Evolutionary conservation across 2,888 invertebrate genomes (phyloP).

Genomic region (Acanthosepion esculentum): DNA sequence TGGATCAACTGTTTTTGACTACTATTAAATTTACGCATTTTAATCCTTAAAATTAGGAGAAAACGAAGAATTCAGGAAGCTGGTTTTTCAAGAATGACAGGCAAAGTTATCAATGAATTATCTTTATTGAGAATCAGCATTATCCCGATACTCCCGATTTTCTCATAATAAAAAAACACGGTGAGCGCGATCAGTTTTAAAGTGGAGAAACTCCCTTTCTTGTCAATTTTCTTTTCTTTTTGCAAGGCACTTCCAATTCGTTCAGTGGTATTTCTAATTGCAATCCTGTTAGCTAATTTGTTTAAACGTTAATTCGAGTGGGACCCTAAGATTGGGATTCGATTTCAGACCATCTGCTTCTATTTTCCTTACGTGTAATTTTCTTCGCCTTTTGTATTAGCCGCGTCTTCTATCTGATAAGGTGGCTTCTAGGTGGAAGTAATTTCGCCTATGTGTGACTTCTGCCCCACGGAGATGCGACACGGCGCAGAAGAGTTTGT

Average conservation of each 20-base stretch:
- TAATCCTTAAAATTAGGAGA: background rate
- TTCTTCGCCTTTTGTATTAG: conserved; percentile 47
- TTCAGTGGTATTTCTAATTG: conserved; percentile 45
- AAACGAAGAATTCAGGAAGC: background rate
- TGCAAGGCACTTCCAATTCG: background rate
- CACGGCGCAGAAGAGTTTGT: background rate
- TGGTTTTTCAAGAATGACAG: background rate
- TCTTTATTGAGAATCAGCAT: background rate
- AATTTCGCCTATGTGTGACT: conserved; percentile 44
- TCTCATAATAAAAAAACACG: background rate
- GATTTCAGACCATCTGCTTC: conserved; percentile 45
- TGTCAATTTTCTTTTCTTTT: background rate
- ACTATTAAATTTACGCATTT: background rate
- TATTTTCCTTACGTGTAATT: conserved; percentile 44
- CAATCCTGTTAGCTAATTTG: conserved; percentile 47
- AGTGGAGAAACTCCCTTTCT: background rate
- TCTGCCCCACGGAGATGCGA: conserved; percentile 44
- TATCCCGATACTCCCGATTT: background rate
- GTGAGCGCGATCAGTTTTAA: background rate
- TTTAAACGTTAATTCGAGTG: conserved; percentile 37
- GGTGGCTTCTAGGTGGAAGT: conserved; percentile 41
- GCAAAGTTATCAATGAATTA: background rate
- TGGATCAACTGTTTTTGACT: background rate
- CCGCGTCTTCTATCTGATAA: conserved; percentile 44
- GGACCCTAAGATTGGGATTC: conserved; percentile 42